Evolutionary conservation across 2,888 invertebrate genomes (phyloP).

Genomic region (Dexiosoma caninum): DNA sequence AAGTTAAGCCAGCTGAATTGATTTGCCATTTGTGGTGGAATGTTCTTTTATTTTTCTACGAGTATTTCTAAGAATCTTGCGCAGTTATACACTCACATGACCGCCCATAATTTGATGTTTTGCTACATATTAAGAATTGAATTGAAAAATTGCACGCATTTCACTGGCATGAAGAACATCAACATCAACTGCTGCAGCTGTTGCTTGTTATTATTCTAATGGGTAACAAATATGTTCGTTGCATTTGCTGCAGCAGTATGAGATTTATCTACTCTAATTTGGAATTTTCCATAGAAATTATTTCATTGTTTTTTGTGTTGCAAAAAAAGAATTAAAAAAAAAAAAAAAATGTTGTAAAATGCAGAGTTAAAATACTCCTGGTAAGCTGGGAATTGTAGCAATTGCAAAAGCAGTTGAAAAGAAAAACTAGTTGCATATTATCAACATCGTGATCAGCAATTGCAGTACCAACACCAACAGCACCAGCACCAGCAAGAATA

Average conservation of each 20-base stretch:
- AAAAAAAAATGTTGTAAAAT: no score
- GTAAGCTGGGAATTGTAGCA: constrained; percentile 1
- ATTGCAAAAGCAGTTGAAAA: no score
- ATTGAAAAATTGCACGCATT: constrained; percentile 45
- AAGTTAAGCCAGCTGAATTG: neutral
- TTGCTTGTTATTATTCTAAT: constrained; percentile 10
- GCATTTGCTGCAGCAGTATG: neutral
- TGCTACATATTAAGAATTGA: constrained; percentile 36
- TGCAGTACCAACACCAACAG: neutral
- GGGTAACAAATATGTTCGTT: neutral
- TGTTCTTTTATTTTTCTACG: neutral
- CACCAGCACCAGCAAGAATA: neutral
- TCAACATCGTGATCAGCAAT: constrained; percentile 39
- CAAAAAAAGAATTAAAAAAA: no score
- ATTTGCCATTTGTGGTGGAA: constrained; percentile 8
- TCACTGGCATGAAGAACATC: neutral
- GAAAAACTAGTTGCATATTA: constrained; percentile 50
- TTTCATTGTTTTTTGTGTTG: constrained; percentile 23
- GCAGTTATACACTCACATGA: neutral
- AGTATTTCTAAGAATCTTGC: constrained; percentile 2
- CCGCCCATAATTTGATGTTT: constrained; percentile 33
- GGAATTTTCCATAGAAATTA: constrained; percentile 43
- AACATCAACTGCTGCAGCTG: neutral
- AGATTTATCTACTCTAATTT: constrained; percentile 24
- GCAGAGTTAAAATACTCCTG: no score